Percentiles rank a stretch among this genome's conserved stretches.
phyloP scores from a whole-genome alignment of 37 sponge, comb jelly and placozoan species.

The Halichondria panicea region DNA sequence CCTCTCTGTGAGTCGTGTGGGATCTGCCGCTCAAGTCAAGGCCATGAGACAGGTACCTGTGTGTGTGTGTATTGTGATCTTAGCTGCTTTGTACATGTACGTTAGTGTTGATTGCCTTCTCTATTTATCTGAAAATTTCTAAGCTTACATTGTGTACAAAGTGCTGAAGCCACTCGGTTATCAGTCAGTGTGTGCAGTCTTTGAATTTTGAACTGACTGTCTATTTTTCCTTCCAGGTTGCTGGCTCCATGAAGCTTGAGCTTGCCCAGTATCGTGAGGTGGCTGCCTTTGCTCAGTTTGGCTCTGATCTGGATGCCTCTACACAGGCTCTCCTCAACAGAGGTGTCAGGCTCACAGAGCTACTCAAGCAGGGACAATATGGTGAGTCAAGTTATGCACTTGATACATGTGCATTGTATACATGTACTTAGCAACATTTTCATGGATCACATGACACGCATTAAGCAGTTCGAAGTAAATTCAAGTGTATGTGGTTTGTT shows the following conservation, averaged over 20 bases:
- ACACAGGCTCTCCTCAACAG: conserved; percentile 96
- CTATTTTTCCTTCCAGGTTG: conserved; percentile 76
- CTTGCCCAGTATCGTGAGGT: conserved; percentile 99
- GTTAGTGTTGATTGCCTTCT: no score
- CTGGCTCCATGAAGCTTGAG: conserved; percentile 99
- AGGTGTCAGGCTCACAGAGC: conserved; percentile 98
- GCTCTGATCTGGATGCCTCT: conserved; percentile 96
- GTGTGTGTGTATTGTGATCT: background rate
- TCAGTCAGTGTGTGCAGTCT: background rate
- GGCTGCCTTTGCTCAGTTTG: conserved; percentile 99
- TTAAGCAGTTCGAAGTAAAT: no score
- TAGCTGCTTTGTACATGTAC: no score
- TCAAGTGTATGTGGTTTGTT: no score
- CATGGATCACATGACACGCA: no score
- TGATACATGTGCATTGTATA: no score
- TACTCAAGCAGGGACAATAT: conserved; percentile 99
- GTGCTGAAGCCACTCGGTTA: no score
- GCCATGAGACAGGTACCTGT: conserved; percentile 94
- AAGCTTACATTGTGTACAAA: no score
- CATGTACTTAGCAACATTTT: no score
- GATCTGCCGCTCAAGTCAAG: conserved; percentile 98
- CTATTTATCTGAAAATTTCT: no score
- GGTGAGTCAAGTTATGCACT: conserved; percentile 45
- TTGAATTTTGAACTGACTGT: background rate
- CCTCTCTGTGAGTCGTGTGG: conserved; percentile 98